These are phyloP conservation scores for Watsonalla cultraria DNA, from an alignment of 2,888 invertebrate genomes.

Conservation along the genomic window DNA sequence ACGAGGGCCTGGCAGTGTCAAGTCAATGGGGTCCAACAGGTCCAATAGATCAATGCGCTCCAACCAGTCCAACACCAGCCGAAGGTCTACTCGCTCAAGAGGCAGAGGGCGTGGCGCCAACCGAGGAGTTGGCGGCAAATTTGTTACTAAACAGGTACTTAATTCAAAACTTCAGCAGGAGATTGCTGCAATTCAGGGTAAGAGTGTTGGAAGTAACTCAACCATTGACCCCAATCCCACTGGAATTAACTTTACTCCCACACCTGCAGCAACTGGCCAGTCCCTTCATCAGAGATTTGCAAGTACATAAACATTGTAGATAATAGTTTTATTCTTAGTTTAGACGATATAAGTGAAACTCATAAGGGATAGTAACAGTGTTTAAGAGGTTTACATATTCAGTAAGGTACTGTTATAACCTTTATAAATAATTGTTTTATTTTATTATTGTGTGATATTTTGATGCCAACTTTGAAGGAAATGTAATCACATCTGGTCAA, in stretches of 20 bases:
- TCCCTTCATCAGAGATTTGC: slow-evolving; percentile 71
- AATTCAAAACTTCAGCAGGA: slow-evolving; percentile 66
- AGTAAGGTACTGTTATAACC: background rate
- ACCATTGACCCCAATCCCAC: slow-evolving; percentile 36
- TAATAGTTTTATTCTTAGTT: slow-evolving; percentile 4
- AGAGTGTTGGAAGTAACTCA: slow-evolving; percentile 33
- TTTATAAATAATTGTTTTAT: background rate
- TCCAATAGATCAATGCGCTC: slow-evolving; percentile 52
- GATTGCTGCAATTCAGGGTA: slow-evolving; percentile 69
- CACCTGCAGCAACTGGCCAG: slow-evolving; percentile 60
- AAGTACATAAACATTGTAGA: slow-evolving; percentile 26
- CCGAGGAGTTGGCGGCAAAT: slow-evolving; percentile 56
- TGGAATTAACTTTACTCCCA: slow-evolving; percentile 57
- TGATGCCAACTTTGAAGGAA: background rate
- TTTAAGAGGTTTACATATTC: background rate
- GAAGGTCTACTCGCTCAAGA: slow-evolving; percentile 42
- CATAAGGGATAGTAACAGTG: background rate
- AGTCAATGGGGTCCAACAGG: slow-evolving; percentile 62
- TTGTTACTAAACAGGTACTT: slow-evolving; percentile 59
- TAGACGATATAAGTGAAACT: background rate
- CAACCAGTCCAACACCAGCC: slow-evolving; percentile 46
- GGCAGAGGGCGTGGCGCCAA: slow-evolving; percentile 57
- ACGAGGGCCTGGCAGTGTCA: slow-evolving; percentile 64
- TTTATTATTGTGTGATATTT: background rate
- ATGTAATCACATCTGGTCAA: too few relatives aligned